Conservation (phyloP, 2,113 vertebrate species). For the Tupaia chinensis region DNA sequence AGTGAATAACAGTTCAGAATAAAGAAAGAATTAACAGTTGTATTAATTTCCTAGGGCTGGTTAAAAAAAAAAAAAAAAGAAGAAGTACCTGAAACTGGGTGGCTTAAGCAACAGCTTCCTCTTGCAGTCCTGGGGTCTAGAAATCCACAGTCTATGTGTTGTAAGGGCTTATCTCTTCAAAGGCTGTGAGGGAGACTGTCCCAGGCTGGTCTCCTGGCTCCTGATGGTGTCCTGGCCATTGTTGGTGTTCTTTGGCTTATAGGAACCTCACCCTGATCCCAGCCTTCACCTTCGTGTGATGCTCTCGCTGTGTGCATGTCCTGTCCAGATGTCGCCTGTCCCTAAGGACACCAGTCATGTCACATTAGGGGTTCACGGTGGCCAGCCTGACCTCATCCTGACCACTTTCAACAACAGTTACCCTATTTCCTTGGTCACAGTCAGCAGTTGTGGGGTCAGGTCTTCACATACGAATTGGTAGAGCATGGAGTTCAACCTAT, state of each 20-base stretch:
- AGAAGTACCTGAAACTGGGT: no score
- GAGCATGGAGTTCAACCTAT: background rate
- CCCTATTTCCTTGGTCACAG: background rate
- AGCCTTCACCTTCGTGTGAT: background rate
- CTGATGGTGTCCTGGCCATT: background rate
- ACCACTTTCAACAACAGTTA: background rate
- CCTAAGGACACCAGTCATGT: background rate
- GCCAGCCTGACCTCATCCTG: background rate
- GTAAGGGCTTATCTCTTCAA: background rate
- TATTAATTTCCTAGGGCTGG: background rate
- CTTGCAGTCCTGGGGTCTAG: background rate
- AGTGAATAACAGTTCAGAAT: background rate
- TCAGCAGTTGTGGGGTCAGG: background rate
- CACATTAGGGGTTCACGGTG: no score
- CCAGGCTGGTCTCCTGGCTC: rapidly evolving
- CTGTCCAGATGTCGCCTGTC: background rate
- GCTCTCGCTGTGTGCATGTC: background rate
- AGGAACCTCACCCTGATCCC: background rate
- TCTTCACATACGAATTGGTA: background rate
- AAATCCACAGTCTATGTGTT: background rate
- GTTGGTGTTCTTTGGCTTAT: background rate
- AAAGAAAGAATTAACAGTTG: background rate
- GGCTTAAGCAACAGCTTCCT: background rate
- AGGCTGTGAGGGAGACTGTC: background rate
- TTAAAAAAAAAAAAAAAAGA: no score